Evolutionary conservation across 2,797 vertebrate genomes (phyloP), one percentile per base, ranked within the genome.

Genomic region (Podarcis lilfordi): DNA sequence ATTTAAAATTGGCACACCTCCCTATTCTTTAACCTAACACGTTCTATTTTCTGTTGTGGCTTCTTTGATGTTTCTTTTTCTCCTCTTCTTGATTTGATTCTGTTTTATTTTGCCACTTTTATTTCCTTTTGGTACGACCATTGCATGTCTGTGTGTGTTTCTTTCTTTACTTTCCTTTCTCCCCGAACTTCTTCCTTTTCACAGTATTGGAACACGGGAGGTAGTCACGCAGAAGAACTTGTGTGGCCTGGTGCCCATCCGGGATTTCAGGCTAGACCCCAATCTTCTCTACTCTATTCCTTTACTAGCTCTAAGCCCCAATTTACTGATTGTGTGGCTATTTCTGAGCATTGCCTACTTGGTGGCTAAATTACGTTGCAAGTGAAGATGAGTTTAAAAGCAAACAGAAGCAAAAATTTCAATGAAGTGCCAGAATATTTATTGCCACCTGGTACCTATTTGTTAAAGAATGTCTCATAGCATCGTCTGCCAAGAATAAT

Each of bases 141-240:
- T 92, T 93, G 91, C 95, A 94, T 93, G 93, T 94, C 88, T 0
- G 0, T 94, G 91, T 91, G 89, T 84, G 90, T 88, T 81, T 79
- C 69, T 71, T 93, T 82, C 89, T 94, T 94, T 91, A 92, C 95
- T 96, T 93, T 94, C 92, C 45, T 72, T 89, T 82, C 71, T 86
- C 95, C 91, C 84, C 94, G 93, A 96, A 95, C 93, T 94, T 95
- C 95, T 95, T 95, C 97, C 96, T 96, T 97, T 97, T 97, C 97
- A 96, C 98, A 99, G 99, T 97, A 97, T 99, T 98, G 99, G 99
- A 96, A 99, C 98, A 93, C 98, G 98, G 97, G 99, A 99, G 98
- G 97, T 98, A 96, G 98, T 99, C 97, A 98, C 97, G 96, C 98
- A 99, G 99, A 99, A 99, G 99, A 99, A 99, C 98, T 97, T 99